These are phyloP conservation scores for Drosophila hamatofila DNA, from an alignment of 2,888 invertebrate species.

Conservation along the genomic window DNA sequence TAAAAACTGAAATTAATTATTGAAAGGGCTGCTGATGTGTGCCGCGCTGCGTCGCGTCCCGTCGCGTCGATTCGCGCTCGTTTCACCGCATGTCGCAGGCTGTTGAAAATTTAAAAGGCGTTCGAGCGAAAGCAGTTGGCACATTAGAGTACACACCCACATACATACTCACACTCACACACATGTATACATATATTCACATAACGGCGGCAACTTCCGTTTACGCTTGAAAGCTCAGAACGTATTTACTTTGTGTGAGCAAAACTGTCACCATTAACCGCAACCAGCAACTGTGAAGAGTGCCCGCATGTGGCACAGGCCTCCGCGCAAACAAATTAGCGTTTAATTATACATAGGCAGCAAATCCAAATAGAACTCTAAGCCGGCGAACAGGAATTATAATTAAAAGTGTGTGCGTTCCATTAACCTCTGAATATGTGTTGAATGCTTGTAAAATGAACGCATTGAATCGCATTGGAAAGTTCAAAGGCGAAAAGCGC, in stretches of 20 bases:
- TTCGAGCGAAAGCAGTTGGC: slow-evolving; percentile 80
- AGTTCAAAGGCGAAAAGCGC: slow-evolving; percentile 30
- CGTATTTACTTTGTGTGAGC: slow-evolving; percentile 69
- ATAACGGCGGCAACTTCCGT: slow-evolving; percentile 49
- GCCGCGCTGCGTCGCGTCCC: slow-evolving; percentile 41
- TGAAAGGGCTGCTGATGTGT: slow-evolving; percentile 58
- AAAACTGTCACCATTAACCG: slow-evolving; percentile 70
- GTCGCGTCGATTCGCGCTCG: slow-evolving; percentile 42
- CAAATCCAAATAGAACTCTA: slow-evolving; percentile 23
- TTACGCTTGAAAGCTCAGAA: slow-evolving; percentile 64
- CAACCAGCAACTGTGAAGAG: slow-evolving; percentile 43
- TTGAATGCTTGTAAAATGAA: slow-evolving; percentile 51
- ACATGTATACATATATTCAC: slow-evolving; percentile 17
- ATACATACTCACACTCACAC: slow-evolving; percentile 19
- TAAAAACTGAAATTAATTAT: slow-evolving; percentile 80
- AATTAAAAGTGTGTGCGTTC: slow-evolving; percentile 19
- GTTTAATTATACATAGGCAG: slow-evolving; percentile 65
- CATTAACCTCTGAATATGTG: slow-evolving; percentile 54
- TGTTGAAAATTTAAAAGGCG: slow-evolving; percentile 77
- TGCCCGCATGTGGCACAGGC: slow-evolving; percentile 58
- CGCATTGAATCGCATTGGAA: slow-evolving; percentile 19
- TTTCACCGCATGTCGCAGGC: slow-evolving; percentile 54
- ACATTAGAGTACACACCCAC: slow-evolving; percentile 63
- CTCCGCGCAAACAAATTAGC: slow-evolving; percentile 69
- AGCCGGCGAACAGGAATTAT: slow-evolving; percentile 7